Evolutionary conservation across 2,113 vertebrate genomes (phyloP).

Genomic region (Cacatua alba): DNA sequence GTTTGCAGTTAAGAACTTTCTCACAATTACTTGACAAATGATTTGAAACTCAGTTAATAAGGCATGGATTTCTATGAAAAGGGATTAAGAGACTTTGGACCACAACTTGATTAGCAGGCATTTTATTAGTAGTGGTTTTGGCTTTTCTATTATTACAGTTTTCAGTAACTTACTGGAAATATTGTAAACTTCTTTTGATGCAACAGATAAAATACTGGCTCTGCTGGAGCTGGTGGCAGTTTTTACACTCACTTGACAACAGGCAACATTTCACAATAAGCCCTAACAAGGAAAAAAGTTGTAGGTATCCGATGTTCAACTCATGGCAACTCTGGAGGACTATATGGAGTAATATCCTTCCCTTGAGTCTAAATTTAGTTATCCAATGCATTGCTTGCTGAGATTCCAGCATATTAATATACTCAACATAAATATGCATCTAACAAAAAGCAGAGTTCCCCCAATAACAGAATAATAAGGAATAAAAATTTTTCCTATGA

Average conservation of each 20-base stretch:
- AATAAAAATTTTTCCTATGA: not conserved
- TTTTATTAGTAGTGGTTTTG: conserved; percentile 40
- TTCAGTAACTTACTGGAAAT: conserved; percentile 5
- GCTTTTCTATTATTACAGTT: not conserved
- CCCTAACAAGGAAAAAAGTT: not conserved
- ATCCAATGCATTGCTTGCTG: not conserved
- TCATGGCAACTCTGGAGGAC: not conserved
- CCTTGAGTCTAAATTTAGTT: not conserved
- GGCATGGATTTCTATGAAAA: not conserved
- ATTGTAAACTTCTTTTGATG: not conserved
- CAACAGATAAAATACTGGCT: not conserved
- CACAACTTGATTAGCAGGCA: conserved; percentile 44
- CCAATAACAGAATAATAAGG: not conserved
- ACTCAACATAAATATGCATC: not conserved
- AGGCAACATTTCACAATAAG: not conserved
- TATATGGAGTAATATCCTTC: not conserved
- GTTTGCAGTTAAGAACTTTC: not conserved
- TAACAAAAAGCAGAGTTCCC: not conserved
- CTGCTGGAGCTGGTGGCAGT: not conserved
- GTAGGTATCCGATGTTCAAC: not conserved
- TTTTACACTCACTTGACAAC: not conserved
- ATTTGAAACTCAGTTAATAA: conserved; percentile 37
- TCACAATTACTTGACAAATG: not conserved
- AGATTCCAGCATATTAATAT: not conserved
- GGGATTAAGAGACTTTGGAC: not conserved